These are phyloP conservation scores for Nannoperca obscura DNA, from an alignment of 2,797 vertebrate genomes.

Conservation along the genomic window DNA sequence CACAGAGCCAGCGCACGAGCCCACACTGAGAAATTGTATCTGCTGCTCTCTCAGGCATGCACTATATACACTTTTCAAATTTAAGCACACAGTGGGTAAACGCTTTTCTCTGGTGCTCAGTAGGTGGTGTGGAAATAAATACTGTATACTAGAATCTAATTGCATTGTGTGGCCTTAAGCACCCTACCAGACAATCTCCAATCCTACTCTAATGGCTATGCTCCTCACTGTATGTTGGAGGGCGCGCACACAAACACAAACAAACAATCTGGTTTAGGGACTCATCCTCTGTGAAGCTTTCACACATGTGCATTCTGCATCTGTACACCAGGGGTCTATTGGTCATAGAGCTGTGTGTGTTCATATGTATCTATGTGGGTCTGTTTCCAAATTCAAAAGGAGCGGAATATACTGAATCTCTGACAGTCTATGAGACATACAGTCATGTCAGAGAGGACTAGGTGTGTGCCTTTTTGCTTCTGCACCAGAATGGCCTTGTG, in stretches of 20 bases:
- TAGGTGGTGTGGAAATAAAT: constrained; percentile 84
- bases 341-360: constrained; percentile 35
- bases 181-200: constrained; percentile 80
- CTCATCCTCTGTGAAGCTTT: constrained; percentile 33
- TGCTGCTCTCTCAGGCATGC: constrained; percentile 69
- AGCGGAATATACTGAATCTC: constrained; percentile 28
- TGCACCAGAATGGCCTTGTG: constrained; percentile 61
- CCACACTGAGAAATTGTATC: constrained; percentile 65
- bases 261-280: constrained; percentile 35
- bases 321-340: constrained; percentile 40
- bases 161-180: constrained; percentile 84
- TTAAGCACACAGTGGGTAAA: constrained; percentile 71
- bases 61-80: constrained; percentile 77
- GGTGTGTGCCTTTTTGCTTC: constrained; percentile 33
- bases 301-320: constrained; percentile 32
- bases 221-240: constrained; percentile 47
- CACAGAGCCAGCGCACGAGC: constrained; percentile 29
- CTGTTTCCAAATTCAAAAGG: constrained; percentile 47
- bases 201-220: constrained; percentile 74
- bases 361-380: constrained; percentile 23
- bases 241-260: not conserved
- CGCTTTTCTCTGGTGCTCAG: constrained; percentile 70
- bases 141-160: constrained; percentile 83
- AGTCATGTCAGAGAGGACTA: constrained; percentile 43
- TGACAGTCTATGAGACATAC: constrained; percentile 39